Conservation (phyloP, 35 echinoderm and acorn worm species). For the Stichopus chloronotus region DNA sequence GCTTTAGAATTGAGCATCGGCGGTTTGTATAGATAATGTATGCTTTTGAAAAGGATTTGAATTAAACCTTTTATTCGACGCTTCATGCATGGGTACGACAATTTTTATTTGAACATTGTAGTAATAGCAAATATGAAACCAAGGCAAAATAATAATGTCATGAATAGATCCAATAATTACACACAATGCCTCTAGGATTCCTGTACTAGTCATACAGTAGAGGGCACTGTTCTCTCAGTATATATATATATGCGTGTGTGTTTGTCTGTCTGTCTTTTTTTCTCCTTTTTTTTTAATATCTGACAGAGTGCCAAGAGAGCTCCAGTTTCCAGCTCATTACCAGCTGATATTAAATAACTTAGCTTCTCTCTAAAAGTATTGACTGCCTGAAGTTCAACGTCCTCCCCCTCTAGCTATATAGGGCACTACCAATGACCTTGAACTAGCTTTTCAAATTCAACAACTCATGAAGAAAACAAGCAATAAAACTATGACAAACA, state of each 20-base stretch:
- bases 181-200: slow-evolving; percentile 38
- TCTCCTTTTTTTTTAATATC: not conserved
- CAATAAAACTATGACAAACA: too few species aligned
- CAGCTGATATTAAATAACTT: slow-evolving; percentile 24
- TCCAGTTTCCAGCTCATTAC: slow-evolving; percentile 47
- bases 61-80: not conserved
- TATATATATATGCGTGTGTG: not conserved
- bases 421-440: slow-evolving; percentile 23
- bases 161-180: slow-evolving; percentile 46
- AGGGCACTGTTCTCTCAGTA: not conserved
- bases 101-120: not conserved
- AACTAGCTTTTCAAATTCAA: not conserved
- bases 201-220: not conserved
- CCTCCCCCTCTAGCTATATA: not conserved
- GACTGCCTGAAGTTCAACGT: slow-evolving; percentile 21
- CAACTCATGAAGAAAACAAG: not conserved
- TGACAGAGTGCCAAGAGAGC: not conserved
- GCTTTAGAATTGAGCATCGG: not conserved
- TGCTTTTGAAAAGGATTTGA: not conserved
- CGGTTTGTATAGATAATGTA: not conserved
- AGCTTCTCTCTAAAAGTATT: not conserved
- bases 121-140: not conserved
- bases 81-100: not conserved
- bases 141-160: not conserved
- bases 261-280: not conserved